Evolutionary conservation across 2,113 vertebrate genomes (phyloP).

Genomic region (Callorhinus ursinus): DNA sequence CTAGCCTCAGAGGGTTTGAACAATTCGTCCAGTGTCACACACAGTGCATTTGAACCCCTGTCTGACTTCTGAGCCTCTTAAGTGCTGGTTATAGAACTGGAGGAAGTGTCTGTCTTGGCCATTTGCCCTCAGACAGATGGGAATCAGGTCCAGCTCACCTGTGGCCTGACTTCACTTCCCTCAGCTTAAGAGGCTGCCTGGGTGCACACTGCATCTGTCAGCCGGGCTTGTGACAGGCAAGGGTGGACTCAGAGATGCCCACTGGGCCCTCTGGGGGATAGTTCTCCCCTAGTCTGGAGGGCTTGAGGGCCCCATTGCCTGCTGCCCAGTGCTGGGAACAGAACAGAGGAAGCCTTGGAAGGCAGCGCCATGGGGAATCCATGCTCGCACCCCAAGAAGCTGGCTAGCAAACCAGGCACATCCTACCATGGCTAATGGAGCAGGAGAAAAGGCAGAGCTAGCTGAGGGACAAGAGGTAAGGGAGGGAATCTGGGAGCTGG

Average conservation of each 20-base stretch:
- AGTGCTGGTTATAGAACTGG: background rate
- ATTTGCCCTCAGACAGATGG: background rate
- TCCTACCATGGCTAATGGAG: background rate
- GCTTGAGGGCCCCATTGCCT: background rate
- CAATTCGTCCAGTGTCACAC: background rate
- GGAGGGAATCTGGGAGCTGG: background rate
- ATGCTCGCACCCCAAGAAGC: background rate
- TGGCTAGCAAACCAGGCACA: background rate
- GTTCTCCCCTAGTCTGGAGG: background rate
- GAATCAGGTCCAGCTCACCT: background rate
- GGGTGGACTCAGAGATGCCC: too few relatives aligned
- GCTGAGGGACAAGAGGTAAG: background rate
- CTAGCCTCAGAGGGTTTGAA: background rate
- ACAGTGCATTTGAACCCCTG: background rate
- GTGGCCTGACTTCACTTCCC: background rate
- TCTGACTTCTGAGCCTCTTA: background rate
- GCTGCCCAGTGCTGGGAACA: fast-evolving
- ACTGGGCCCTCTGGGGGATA: background rate
- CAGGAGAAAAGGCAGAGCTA: background rate
- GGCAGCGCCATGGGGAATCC: background rate
- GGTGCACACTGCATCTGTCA: background rate
- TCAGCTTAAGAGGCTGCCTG: background rate
- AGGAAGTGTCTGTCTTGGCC: background rate
- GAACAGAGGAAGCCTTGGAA: background rate
- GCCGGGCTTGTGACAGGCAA: background rate